Conservation (phyloP, 2,888 invertebrate species). For the Julus scanicus region DNA sequence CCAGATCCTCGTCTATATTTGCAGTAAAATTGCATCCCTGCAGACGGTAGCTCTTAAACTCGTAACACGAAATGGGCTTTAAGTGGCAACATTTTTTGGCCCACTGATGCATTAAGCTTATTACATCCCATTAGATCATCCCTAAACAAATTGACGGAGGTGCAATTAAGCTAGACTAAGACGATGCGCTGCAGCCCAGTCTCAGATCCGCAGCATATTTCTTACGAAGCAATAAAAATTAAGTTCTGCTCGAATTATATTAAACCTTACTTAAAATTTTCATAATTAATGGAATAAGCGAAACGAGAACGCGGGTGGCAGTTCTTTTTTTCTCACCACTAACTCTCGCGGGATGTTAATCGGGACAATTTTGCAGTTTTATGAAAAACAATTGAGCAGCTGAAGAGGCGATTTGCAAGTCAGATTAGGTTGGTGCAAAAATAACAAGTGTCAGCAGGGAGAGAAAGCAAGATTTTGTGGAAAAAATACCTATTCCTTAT, state of each 20-base stretch:
- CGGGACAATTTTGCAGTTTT: not conserved
- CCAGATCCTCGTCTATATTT: not conserved
- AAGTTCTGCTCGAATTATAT: not conserved
- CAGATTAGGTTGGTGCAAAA: not conserved
- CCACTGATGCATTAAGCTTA: conserved; percentile 23
- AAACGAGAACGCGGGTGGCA: not conserved
- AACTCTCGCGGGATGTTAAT: not conserved
- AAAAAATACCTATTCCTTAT: too few species aligned
- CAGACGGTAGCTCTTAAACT: not conserved
- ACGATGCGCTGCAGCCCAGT: not conserved
- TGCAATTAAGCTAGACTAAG: conserved; percentile 34
- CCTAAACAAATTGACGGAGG: conserved; percentile 12
- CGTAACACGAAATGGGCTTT: not conserved
- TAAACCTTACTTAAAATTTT: conserved; percentile 1
- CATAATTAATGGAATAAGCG: not conserved
- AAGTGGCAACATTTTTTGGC: conserved; percentile 10
- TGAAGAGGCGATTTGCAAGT: not conserved
- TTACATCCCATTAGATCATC: conserved; percentile 39
- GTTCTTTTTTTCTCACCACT: not conserved
- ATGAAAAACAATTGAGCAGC: not conserved
- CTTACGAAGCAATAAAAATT: not conserved
- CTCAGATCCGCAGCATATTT: not conserved
- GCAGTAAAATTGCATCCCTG: not conserved
- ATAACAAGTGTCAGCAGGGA: not conserved
- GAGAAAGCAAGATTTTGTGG: too few species aligned